These are phyloP conservation scores for Adrianichthys oophorus DNA, from an alignment of 2,797 vertebrate species.

Conservation along the genomic window DNA sequence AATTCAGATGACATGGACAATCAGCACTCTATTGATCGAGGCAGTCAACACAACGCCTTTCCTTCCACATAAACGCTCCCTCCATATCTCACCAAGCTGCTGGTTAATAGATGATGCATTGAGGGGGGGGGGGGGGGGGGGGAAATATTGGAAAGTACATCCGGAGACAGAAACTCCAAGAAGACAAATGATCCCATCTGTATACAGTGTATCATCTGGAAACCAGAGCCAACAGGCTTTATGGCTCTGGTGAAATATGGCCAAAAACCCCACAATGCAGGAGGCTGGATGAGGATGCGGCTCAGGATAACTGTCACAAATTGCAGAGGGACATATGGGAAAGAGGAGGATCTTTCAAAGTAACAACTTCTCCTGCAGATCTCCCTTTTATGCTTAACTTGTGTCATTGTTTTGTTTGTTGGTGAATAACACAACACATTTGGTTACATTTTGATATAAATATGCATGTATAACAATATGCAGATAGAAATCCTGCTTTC, in stretches of 20 bases:
- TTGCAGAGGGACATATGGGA: constrained; percentile 3
- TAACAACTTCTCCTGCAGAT: constrained; percentile 14
- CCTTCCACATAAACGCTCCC: constrained; percentile 40
- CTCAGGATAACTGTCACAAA: constrained; percentile 30
- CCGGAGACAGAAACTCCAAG: constrained; percentile 41
- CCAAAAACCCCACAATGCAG: constrained; percentile 44
- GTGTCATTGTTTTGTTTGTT: constrained; percentile 1
- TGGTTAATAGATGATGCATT: constrained; percentile 61
- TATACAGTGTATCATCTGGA: constrained; percentile 52
- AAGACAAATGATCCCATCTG: constrained; percentile 70
- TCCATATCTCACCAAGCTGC: constrained; percentile 49
- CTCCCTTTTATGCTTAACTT: constrained; percentile 1
- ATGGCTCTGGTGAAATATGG: constrained; percentile 47
- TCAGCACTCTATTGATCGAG: constrained; percentile 54
- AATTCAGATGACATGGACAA: constrained; percentile 48
- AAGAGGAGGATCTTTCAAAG: constrained; percentile 23
- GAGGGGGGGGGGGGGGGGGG: constrained; percentile 11
- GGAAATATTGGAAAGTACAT: constrained; percentile 36
- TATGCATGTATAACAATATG: constrained; percentile 35
- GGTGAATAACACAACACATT: constrained; percentile 39
- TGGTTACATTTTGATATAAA: constrained; percentile 34
- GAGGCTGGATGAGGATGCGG: constrained; percentile 40
- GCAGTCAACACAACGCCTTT: constrained; percentile 39
- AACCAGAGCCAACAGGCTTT: constrained; percentile 48
- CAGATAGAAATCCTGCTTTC: constrained; percentile 38